Conservation (phyloP, 2,888 invertebrate genomes). For the Ichneumoninae sp. region DNA sequence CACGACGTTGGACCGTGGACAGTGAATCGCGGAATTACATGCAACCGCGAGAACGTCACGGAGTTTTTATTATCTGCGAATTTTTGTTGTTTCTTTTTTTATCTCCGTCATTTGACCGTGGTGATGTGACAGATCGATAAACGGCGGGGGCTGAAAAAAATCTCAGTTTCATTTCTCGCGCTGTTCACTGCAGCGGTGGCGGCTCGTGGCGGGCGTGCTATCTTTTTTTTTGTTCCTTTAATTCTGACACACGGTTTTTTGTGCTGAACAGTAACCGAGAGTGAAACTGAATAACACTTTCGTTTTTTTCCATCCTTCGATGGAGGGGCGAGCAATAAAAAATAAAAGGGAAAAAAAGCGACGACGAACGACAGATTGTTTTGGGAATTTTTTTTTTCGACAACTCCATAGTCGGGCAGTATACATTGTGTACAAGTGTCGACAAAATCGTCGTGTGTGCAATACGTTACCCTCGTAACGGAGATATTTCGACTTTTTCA, state of each 20-base stretch:
- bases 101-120: slow-evolving; percentile 55
- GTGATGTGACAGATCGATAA: slow-evolving; percentile 66
- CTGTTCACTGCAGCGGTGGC: slow-evolving; percentile 42
- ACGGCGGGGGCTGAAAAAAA: slow-evolving; percentile 48
- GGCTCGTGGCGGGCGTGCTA: slow-evolving; percentile 31
- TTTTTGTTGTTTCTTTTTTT: slow-evolving; percentile 58
- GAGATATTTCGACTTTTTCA: slow-evolving; percentile 63
- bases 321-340: slow-evolving; percentile 54
- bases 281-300: slow-evolving; percentile 79
- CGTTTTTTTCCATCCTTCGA: slow-evolving; percentile 71
- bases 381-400: slow-evolving; percentile 35
- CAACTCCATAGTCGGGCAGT: slow-evolving; percentile 32
- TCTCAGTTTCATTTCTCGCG: slow-evolving; percentile 62
- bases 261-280: slow-evolving; percentile 73
- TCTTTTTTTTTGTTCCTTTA: slow-evolving; percentile 56
- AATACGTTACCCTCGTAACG: slow-evolving; percentile 61
- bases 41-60: slow-evolving; percentile 19
- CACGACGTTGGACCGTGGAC: slow-evolving; percentile 15
- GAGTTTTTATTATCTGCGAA: slow-evolving; percentile 48
- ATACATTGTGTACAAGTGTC: slow-evolving; percentile 58
- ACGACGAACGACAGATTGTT: slow-evolving; percentile 57
- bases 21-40: slow-evolving; percentile 34
- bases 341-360: slow-evolving; percentile 60
- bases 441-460: slow-evolving; percentile 46
- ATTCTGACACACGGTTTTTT: slow-evolving; percentile 56